phyloP scores from a whole-genome alignment of 2,888 invertebrate genomes.

The Ormia ochracea region DNA sequence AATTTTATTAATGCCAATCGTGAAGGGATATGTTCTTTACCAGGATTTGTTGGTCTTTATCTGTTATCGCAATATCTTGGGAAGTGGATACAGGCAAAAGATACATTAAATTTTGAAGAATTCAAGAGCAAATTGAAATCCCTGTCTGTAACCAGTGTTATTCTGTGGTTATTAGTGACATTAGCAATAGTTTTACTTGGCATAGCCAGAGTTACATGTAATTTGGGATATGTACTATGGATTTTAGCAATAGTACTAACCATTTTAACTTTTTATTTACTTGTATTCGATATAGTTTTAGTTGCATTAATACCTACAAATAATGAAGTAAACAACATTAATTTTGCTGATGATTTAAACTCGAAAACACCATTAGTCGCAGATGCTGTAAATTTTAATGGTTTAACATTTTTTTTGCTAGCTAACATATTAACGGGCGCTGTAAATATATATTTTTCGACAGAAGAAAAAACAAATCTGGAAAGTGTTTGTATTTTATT shows the following conservation, averaged over 20 bases:
- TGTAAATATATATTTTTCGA: constrained; percentile 85
- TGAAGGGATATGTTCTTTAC: constrained; percentile 91
- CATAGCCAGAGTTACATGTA: constrained; percentile 88
- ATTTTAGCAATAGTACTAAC: constrained; percentile 82
- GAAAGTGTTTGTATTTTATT: constrained; percentile 79
- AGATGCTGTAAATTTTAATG: constrained; percentile 87
- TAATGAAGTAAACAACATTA: not conserved
- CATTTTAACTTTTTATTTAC: constrained; percentile 82
- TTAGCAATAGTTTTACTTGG: constrained; percentile 78
- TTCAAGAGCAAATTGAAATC: constrained; percentile 67
- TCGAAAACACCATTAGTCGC: constrained; percentile 79
- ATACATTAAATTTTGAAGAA: constrained; percentile 68
- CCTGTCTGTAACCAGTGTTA: constrained; percentile 66
- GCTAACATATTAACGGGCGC: constrained; percentile 91
- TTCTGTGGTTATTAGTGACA: constrained; percentile 78
- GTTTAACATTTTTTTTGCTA: constrained; percentile 88
- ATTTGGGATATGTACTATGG: constrained; percentile 88
- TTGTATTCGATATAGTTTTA: constrained; percentile 75
- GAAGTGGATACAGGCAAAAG: constrained; percentile 78
- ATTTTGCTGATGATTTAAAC: constrained; percentile 4
- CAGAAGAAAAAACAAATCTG: constrained; percentile 78
- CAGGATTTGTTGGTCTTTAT: constrained; percentile 91
- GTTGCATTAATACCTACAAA: constrained; percentile 53
- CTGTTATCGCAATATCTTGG: constrained; percentile 83
- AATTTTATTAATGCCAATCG: constrained; percentile 88